A percentile compares a stretch with the other conserved stretches of the same genome.
phyloP scores from a whole-genome alignment of 2,888 invertebrate genomes.

The Drosophila emarginata region DNA sequence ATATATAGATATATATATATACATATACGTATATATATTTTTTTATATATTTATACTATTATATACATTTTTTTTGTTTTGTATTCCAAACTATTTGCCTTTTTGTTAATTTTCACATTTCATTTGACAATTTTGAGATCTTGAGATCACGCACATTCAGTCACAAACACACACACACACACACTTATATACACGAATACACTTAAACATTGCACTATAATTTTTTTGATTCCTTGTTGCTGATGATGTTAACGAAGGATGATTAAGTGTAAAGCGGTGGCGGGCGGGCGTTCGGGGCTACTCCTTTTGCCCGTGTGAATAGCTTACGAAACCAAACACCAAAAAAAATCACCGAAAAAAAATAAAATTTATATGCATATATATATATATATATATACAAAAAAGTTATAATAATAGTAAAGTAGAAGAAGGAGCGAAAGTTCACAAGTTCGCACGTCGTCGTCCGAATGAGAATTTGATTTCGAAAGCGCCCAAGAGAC shows the following conservation, averaged over 20 bases:
- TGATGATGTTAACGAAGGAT: background rate
- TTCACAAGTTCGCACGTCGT: constrained; percentile 70
- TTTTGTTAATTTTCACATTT: constrained; percentile 18
- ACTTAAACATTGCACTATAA: constrained; percentile 3
- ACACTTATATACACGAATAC: too few species aligned
- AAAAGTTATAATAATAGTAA: background rate
- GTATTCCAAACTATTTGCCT: constrained; percentile 14
- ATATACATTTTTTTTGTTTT: background rate
- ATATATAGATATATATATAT: background rate
- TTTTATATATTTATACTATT: background rate
- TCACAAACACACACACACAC: background rate
- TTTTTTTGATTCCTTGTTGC: background rate
- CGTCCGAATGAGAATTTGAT: constrained; percentile 41
- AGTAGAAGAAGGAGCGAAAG: constrained; percentile 58
- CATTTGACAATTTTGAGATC: constrained; percentile 12
- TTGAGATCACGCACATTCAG: constrained; percentile 5
- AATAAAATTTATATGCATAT: background rate
- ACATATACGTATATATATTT: background rate
- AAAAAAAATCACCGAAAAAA: background rate
- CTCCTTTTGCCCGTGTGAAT: constrained; percentile 1
- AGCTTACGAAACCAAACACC: background rate
- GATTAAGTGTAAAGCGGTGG: background rate
- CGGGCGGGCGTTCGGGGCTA: background rate
- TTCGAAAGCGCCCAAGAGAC: constrained; percentile 64
- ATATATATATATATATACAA: background rate